Percentiles rank a stretch among this genome's conserved stretches.
phyloP scores from a whole-genome alignment of 2,797 vertebrate genomes.

The Xerus rutilus region DNA sequence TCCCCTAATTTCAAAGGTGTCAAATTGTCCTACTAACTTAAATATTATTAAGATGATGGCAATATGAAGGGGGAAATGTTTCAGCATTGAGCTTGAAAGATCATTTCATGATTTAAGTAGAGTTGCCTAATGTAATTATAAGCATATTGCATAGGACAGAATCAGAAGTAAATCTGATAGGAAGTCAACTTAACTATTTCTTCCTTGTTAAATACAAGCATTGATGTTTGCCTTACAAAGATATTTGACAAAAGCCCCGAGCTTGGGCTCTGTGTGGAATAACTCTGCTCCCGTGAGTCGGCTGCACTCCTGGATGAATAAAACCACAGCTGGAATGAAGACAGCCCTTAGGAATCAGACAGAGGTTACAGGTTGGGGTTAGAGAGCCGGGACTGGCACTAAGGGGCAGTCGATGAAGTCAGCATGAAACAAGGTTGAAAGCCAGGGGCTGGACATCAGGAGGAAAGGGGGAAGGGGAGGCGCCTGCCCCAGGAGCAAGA shows the following conservation, averaged over 20 bases:
- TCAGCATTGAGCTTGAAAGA: neutral
- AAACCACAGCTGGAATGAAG: neutral
- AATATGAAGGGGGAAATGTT: neutral
- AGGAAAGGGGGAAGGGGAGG: neutral
- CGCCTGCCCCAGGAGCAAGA: neutral
- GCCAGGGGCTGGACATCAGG: neutral
- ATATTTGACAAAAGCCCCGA: neutral
- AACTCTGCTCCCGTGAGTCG: neutral
- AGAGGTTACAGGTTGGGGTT: neutral
- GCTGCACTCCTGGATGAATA: neutral
- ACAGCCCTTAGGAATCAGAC: neutral
- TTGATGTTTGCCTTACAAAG: neutral
- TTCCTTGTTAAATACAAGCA: neutral
- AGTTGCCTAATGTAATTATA: neutral
- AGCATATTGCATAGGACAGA: neutral
- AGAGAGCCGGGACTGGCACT: neutral
- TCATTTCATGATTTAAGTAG: neutral
- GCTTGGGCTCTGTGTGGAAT: neutral
- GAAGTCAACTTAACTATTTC: neutral
- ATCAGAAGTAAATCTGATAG: neutral
- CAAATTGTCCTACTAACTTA: neutral
- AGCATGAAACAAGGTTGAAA: neutral
- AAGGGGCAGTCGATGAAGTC: neutral
- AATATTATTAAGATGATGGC: neutral
- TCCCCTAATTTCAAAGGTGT: neutral